Base-by-base conservation (phyloP, 1,140 invertebrate genomes). In the Thalassaphorura encarpata region DNA sequence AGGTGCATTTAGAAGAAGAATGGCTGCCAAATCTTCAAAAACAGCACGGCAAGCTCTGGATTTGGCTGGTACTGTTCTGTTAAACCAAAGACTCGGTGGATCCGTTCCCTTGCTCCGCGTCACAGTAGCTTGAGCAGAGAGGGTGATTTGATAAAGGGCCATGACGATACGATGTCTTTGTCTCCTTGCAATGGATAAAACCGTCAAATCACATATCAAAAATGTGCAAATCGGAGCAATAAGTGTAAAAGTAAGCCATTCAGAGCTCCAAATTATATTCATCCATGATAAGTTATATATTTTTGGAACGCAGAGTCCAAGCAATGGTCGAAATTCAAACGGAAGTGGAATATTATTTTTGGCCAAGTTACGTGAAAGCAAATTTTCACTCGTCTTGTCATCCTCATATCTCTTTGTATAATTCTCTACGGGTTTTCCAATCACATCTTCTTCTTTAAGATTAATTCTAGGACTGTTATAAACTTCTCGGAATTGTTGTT, bases 141-240 rank as follows among this genome's bases (percentile, higher is more conserved):
- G 68, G 0, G 85, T 87, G 5, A 88, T 84, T 72, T 88, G 84
- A 70, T 85, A 88, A 58, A 89, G 85, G 5, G 85, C 85, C 26
- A 84, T 83, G 18, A 85, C 84, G 50, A 89, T 89, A 26, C 85
- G 76, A 68, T 88, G 85, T 3, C 84, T 75, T 68, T 89, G 86
- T 67, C 86, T 85, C 1, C 84, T 75, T 0, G 85, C 85, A 56
- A 88, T 88, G 60, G 84, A 80, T 41, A 87, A 73, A 19, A 87
- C 83, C 15, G 55, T 52, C 51, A 65, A 54, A 51, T 65, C 63
- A 58, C 63, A 65, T 26, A 62, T 40, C 39, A 65, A 42, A 24
- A 65, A 40, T n/a, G 58, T 62, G 19, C 47, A 54, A 48, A 65
- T 24, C 19, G 63, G 63, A 15, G 42, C 59, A n/a, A 65, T 36